These are phyloP conservation scores for Drosophila littoralis DNA, from an alignment of 1,140 invertebrate genomes.

Conservation along the genomic window DNA sequence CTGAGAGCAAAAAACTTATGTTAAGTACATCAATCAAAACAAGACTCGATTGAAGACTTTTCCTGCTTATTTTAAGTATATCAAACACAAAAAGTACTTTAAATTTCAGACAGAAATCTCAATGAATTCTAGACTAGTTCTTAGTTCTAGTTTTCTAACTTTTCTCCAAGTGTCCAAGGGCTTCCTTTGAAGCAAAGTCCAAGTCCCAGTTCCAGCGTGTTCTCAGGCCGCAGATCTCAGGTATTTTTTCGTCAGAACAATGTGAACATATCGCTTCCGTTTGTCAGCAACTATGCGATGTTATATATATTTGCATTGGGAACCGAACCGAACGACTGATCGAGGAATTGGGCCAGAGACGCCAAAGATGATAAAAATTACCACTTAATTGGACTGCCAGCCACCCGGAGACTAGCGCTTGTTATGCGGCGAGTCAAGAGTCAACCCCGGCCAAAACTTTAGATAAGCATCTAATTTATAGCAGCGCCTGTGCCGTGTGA, in stretches of 20 bases:
- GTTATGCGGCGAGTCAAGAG: constrained; percentile 10
- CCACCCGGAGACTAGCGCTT: constrained; percentile 49
- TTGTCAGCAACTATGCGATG: constrained; percentile 64
- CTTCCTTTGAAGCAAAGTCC: constrained; percentile 32
- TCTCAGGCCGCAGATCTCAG: constrained; percentile 7
- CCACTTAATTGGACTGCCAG: constrained; percentile 74
- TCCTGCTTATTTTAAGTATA: too few species aligned
- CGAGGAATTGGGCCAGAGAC: constrained; percentile 38
- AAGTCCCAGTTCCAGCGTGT: constrained; percentile 12
- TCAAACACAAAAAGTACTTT: too few species aligned
- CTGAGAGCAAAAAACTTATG: neutral
- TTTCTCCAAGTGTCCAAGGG: constrained; percentile 1
- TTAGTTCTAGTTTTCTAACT: neutral
- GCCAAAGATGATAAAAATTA: constrained; percentile 71
- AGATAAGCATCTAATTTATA: constrained; percentile 81
- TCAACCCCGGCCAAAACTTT: neutral
- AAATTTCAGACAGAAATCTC: too few species aligned
- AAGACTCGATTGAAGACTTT: too few species aligned
- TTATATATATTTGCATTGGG: constrained; percentile 9
- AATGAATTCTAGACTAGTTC: neutral
- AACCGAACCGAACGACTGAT: neutral
- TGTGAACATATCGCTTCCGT: constrained; percentile 80
- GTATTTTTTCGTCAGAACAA: constrained; percentile 70
- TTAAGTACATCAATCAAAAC: too few species aligned
- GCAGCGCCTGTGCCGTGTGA: constrained; percentile 62